These are phyloP conservation scores for Ganaspis sp. DNA, from an alignment of 1,140 invertebrate species.

Conservation along the genomic window DNA sequence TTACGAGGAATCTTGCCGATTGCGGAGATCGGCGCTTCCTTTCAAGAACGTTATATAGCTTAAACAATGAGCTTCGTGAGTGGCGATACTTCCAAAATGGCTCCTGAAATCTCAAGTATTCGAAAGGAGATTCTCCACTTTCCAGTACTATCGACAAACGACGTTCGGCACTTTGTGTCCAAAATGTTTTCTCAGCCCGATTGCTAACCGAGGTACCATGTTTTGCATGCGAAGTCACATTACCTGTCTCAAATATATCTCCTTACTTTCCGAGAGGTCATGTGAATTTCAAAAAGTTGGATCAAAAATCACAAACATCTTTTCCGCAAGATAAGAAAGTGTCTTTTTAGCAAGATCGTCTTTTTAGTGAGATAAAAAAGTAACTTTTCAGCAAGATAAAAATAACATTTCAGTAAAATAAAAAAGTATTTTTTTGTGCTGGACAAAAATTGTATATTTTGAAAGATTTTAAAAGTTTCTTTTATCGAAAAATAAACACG, in stretches of 20 bases:
- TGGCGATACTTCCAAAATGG: slow-evolving; percentile 14
- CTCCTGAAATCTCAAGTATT: slow-evolving; percentile 27
- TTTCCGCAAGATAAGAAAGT: too few species aligned
- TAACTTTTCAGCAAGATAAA: too few species aligned
- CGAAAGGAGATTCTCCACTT: slow-evolving; percentile 18
- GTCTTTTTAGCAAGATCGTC: too few species aligned
- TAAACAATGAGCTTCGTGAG: slow-evolving; percentile 23
- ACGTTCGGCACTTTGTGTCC: slow-evolving; percentile 25
- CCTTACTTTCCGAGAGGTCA: neutral
- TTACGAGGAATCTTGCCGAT: slow-evolving; percentile 25
- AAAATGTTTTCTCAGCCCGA: neutral
- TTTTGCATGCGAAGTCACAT: neutral
- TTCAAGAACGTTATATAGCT: slow-evolving; percentile 14
- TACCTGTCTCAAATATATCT: neutral
- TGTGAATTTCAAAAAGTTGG: too few species aligned
- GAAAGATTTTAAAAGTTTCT: too few species aligned
- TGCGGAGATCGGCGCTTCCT: slow-evolving; percentile 25
- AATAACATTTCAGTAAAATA: too few species aligned
- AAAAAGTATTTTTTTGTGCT: too few species aligned
- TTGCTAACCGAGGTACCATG: neutral
- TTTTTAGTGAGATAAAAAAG: too few species aligned
- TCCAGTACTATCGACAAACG: neutral
- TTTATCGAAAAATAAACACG: too few species aligned
- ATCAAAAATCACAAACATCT: too few species aligned
- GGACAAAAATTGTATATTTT: too few species aligned